Conservation (phyloP, 2,888 invertebrate species). For the Dendrolimus houi region DNA sequence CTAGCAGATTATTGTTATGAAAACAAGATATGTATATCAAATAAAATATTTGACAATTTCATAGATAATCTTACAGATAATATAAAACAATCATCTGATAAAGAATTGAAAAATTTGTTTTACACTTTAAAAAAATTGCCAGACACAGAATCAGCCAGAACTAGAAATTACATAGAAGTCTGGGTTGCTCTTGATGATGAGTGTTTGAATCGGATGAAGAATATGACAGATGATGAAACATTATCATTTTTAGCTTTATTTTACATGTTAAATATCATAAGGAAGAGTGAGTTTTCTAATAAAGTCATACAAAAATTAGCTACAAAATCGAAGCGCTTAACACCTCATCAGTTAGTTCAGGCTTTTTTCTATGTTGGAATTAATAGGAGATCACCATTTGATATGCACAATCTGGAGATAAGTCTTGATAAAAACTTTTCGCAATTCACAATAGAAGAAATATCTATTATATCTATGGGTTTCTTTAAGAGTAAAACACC, state of each 20-base stretch:
- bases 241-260: constrained; percentile 79
- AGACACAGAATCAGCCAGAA: constrained; percentile 57
- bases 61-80: constrained; percentile 66
- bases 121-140: constrained; percentile 70
- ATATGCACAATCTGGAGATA: constrained; percentile 81
- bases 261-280: constrained; percentile 75
- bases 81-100: constrained; percentile 70
- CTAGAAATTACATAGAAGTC: constrained; percentile 78
- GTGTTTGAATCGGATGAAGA: constrained; percentile 60
- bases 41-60: constrained; percentile 51
- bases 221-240: constrained; percentile 71
- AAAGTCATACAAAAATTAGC: constrained; percentile 72
- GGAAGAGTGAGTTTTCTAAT: constrained; percentile 72
- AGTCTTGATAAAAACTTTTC: constrained; percentile 68
- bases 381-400: constrained; percentile 68
- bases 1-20: constrained; percentile 44
- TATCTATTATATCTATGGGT: constrained; percentile 83
- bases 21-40: constrained; percentile 45
- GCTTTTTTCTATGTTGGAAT: constrained; percentile 81
- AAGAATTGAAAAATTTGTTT: constrained; percentile 74
- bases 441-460: constrained; percentile 78
- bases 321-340: constrained; percentile 75
- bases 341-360: constrained; percentile 79
- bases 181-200: constrained; percentile 82
- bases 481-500: constrained; percentile 86